Conservation (phyloP, 2,797 vertebrate genomes). For the Clarias platycephalus region DNA sequence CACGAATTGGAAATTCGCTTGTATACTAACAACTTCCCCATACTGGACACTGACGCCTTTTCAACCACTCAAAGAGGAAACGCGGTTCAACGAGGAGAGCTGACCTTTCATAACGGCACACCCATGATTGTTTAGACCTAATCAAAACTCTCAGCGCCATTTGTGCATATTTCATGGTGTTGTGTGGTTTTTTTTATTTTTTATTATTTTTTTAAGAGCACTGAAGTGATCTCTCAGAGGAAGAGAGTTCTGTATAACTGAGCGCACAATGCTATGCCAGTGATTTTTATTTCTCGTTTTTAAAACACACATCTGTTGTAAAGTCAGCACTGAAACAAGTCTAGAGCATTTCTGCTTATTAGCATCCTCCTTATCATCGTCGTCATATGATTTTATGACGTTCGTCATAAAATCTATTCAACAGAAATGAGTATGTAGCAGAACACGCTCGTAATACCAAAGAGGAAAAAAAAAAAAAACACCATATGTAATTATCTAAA, state of each 20-base stretch:
- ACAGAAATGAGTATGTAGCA: not conserved
- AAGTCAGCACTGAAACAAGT: not conserved
- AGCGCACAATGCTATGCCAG: not conserved
- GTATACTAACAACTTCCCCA: not conserved
- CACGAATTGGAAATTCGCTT: not conserved
- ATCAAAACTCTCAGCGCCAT: not conserved
- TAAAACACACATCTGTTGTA: not conserved
- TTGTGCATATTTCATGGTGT: not conserved
- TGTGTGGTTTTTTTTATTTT: not conserved
- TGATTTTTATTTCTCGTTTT: not conserved
- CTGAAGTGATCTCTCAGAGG: not conserved
- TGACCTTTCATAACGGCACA: constrained; percentile 24
- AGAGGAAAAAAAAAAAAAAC: not conserved
- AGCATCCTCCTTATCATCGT: not conserved
- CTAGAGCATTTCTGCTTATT: not conserved
- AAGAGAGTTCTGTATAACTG: no score
- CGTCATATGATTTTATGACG: not conserved
- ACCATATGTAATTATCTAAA: no score
- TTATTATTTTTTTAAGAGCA: not conserved
- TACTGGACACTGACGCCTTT: not conserved
- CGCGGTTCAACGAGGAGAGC: constrained; percentile 4
- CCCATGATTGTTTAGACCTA: constrained; percentile 35
- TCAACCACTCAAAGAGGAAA: constrained; percentile 29
- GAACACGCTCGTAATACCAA: not conserved
- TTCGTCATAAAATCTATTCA: no score